Percentiles rank a stretch among this genome's conserved stretches.
Conservation (phyloP, 2,888 invertebrate genomes). For the Scelioninae gen. 1 region DNA sequence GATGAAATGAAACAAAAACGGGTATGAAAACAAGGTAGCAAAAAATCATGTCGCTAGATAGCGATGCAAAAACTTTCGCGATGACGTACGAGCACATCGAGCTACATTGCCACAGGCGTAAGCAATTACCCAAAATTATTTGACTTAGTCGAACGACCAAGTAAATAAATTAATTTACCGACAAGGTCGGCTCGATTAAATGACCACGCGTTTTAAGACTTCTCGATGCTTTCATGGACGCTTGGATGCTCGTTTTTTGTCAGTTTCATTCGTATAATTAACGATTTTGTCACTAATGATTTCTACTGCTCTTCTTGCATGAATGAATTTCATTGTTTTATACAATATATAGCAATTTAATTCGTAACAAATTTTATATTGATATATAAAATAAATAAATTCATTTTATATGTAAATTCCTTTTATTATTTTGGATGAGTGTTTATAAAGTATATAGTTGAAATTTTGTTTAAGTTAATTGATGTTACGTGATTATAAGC, state of each 20-base stretch:
- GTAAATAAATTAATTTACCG: conserved; percentile 76
- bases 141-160: conserved; percentile 30
- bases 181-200: conserved; percentile 70
- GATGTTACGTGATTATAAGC: no score
- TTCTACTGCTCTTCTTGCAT: no score
- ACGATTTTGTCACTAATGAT: background rate
- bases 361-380: no score
- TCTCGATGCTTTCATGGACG: conserved; percentile 4
- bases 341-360: no score
- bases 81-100: conserved; percentile 4
- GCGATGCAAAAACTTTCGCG: background rate
- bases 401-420: no score
- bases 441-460: no score
- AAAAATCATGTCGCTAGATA: background rate
- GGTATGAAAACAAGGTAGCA: conserved; percentile 1
- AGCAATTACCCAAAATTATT: conserved; percentile 75
- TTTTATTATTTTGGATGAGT: no score
- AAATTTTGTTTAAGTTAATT: no score
- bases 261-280: background rate
- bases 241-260: background rate
- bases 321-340: no score
- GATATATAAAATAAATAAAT: no score
- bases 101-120: conserved; percentile 17
- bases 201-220: conserved; percentile 25
- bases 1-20: conserved; percentile 7